A percentile compares a stretch with the other conserved stretches of the same genome.
phyloP scores from a whole-genome alignment of 2,888 invertebrate species.

The Mechanitis messenoides region DNA sequence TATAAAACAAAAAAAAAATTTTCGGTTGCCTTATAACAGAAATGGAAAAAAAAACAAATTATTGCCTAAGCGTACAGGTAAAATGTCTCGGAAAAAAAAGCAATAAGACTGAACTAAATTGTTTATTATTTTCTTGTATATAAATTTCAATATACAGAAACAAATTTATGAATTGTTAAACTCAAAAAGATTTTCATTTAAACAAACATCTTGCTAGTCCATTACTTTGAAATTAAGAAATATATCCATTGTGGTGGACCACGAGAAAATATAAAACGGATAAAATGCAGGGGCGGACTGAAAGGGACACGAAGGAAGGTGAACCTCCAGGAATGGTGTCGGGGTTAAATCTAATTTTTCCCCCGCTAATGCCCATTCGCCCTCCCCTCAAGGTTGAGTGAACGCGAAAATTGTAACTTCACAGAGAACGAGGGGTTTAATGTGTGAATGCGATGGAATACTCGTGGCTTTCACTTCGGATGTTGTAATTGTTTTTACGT shows the following conservation, averaged over 20 bases:
- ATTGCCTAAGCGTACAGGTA: no score
- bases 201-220: slow-evolving; percentile 26
- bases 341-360: slow-evolving; percentile 72
- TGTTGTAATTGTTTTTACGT: slow-evolving; percentile 5
- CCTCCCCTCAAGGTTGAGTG: slow-evolving; percentile 59
- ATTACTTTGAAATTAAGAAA: slow-evolving; percentile 45
- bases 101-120: no score
- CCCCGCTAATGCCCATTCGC: slow-evolving; percentile 58
- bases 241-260: slow-evolving; percentile 42
- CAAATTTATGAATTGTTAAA: slow-evolving; percentile 1
- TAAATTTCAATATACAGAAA: neutral
- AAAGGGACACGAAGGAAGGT: slow-evolving; percentile 50
- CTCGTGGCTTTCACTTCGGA: slow-evolving; percentile 11
- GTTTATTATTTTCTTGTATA: neutral
- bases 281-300: slow-evolving; percentile 50
- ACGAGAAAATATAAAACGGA: slow-evolving; percentile 56
- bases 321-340: slow-evolving; percentile 50
- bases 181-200: neutral
- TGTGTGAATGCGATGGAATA: slow-evolving; percentile 20
- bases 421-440: slow-evolving; percentile 29
- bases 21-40: no score
- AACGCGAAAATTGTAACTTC: slow-evolving; percentile 63
- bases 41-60: no score
- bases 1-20: no score
- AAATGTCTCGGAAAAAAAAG: no score